Conservation (phyloP, 2,888 invertebrate species). For the Boloria selene region DNA sequence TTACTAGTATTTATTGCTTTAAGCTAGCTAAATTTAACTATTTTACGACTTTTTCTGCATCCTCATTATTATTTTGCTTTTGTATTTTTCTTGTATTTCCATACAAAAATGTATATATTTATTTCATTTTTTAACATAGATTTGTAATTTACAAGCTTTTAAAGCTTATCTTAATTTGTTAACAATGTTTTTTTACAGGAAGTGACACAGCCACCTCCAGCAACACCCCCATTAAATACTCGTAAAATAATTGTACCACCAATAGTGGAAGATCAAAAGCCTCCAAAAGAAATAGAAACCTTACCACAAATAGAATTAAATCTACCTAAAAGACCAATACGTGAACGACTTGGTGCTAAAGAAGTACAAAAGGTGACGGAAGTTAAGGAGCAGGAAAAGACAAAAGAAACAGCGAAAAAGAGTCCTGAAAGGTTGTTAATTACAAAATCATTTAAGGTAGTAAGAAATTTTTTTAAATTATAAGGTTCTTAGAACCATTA, state of each 20-base stretch:
- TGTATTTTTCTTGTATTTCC: too few relatives aligned
- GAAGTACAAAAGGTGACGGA: conserved; percentile 51
- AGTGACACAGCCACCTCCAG: conserved; percentile 57
- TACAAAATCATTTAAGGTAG: conserved; percentile 62
- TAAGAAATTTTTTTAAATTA: conserved; percentile 46
- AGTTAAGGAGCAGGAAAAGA: conserved; percentile 48
- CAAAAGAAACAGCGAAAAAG: conserved; percentile 44
- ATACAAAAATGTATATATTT: too few relatives aligned
- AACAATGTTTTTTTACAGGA: conserved; percentile 55
- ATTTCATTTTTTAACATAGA: neutral
- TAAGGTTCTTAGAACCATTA: conserved; percentile 24
- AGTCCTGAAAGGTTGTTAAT: conserved; percentile 77
- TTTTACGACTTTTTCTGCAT: too few relatives aligned
- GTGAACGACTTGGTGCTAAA: conserved; percentile 68
- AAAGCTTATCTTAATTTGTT: neutral
- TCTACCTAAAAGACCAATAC: conserved; percentile 73
- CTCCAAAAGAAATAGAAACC: conserved; percentile 55
- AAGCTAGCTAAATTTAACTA: neutral
- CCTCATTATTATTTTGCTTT: too few relatives aligned
- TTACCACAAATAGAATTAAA: conserved; percentile 76
- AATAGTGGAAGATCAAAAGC: conserved; percentile 33
- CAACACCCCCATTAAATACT: conserved; percentile 53
- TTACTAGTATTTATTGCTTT: conserved; percentile 2
- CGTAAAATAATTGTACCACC: conserved; percentile 28
- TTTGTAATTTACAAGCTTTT: neutral